Conservation (phyloP, 2,797 vertebrate species). For the Lacerta bilineata region DNA sequence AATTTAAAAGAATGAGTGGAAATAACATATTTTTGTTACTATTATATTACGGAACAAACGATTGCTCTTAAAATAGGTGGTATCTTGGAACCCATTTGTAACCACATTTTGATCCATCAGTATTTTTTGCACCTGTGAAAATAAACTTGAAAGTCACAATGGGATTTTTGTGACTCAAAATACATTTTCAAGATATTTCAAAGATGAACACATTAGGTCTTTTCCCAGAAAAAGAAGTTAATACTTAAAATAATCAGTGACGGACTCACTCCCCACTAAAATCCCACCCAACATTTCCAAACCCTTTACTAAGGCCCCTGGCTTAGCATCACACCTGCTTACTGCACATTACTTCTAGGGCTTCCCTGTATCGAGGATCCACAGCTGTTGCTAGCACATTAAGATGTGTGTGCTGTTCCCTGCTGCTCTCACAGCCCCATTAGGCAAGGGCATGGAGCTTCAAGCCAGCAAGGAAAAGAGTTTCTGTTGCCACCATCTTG, state of each 20-base stretch:
- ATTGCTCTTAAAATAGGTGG: not conserved
- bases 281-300: not conserved
- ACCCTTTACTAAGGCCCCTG: not conserved
- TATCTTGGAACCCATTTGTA: not conserved
- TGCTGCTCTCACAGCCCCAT: not conserved
- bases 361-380: slow-evolving; percentile 10
- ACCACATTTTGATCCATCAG: not conserved
- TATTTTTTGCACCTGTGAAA: not conserved
- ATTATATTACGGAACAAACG: not conserved
- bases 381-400: slow-evolving; percentile 30
- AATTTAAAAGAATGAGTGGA: not conserved
- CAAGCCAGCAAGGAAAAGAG: not conserved
- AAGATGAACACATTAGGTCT: not conserved
- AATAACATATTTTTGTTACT: not conserved
- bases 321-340: slow-evolving; percentile 1
- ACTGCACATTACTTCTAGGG: slow-evolving; percentile 2
- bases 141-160: not conserved
- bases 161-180: not conserved
- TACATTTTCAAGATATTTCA: not conserved
- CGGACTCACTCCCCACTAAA: not conserved
- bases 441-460: slow-evolving; percentile 9
- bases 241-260: not conserved
- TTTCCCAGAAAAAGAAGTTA: not conserved
- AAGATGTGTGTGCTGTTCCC: not conserved
- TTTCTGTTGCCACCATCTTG: slow-evolving; percentile 5